Evolutionary conservation across 2,113 vertebrate species (phyloP), one percentile per base, ranked within the genome.

Genomic region (Otus sunia): DNA sequence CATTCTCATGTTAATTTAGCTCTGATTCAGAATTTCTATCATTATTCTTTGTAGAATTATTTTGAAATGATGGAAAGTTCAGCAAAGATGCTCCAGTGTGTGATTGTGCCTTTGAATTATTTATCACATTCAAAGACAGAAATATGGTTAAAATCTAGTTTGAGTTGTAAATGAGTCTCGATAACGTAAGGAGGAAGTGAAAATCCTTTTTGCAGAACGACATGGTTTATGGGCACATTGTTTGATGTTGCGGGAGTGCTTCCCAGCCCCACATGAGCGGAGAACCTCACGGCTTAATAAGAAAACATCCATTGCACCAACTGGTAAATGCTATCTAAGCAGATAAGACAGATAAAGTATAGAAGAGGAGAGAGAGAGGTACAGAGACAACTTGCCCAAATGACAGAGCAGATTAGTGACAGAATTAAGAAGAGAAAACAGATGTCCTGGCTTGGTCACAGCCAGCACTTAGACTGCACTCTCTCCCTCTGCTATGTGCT

Each of bases 21-120:
- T 95, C 89, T 94, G 91, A 97, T 96, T 96, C 95, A 96, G 91
- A 90, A 93, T 88, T 95, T 92, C 71, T 82, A 39, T 97, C 94
- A 88, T 96, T 96, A 96, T 93, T 97, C 96, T 96, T 93, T 67
- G 88, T n/a, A 88, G 84, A 94, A 96, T 91, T 97, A 96, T 96
- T 97, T 96, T 90, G 71, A 96, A 96, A 90, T 93, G 50, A 91
- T 67, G 74, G 71, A 43, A 95, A 88, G 89, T 94, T 97, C 94
- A 88, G 84, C 75, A 37, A 94, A 95, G 92, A 97, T 82, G 86
- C 92, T 96, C 60, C 36, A 79, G 72, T 37, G 26, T 85, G 66
- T 94, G 94, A 96, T 94, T 96, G 91, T 90, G 86, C 89, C 80
- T 97, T 96, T 97, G 96, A 97, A 97, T 97, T 97, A 97, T 97